Base-by-base conservation (phyloP, 2,113 vertebrate genomes). In the Nannobrachium achirus region DNA sequence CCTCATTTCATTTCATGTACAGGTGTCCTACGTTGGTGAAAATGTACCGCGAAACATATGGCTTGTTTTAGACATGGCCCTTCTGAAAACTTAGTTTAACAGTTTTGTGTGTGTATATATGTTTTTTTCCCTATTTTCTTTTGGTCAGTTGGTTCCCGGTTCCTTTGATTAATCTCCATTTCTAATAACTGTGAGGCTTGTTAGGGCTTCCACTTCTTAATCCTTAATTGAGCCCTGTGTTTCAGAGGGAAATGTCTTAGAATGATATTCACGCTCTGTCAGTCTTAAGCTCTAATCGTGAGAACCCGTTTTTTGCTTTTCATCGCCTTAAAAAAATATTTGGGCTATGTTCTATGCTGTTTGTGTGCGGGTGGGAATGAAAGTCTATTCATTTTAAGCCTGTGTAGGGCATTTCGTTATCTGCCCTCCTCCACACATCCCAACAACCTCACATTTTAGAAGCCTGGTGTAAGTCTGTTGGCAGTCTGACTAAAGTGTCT, bases 141-240 rank as follows among this genome's bases (percentile, higher is more conserved):
- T 33, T 46, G 64, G 50, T 45, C 55, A 76, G 50, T 56, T 25
- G 56, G 20, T 50, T 73, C 41, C 52, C 4, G 38, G 46, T 51
- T 52, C 46, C 13, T 44, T n/a, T 8, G 16, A 4, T 56, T 57
- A 52, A 48, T 45, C 20, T 55, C 62, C 67, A 44, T 45, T 71
- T 59, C 56, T 82, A 78, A 83, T 79, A 53, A 78, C 6, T 76
- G 62, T 81, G 14, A 78, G 57, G 53, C 49, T 73, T 49, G 68
- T 75, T 75, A 59, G 45, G 64, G 75, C 61, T 38, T 56, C 38
- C 45, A 79, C 52, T 42, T 57, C 72, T 13, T 85, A 85, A 88
- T 86, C 81, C 81, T 73, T 79, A 55, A 77, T 84, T 85, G 78
- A 79, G 18, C 55, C 55, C 53, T 61, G 76, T 73, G 63, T 84